Conservation (phyloP, 23 tunicate genomes). For the Diplosoma virens region DNA sequence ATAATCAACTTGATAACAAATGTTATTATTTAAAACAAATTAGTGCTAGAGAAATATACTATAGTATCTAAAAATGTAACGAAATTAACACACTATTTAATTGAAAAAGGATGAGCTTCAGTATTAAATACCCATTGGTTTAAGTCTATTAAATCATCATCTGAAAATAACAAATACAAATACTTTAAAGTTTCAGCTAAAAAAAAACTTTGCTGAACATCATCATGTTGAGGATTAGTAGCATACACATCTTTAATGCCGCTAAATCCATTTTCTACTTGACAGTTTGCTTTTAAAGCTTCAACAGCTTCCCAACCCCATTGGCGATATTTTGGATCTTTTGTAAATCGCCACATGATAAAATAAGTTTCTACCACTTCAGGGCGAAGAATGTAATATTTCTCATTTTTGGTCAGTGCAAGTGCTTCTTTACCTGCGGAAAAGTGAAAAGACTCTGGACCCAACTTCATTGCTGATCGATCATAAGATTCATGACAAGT, state of each 20-base stretch:
- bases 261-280: constrained; percentile 70
- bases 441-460: constrained; percentile 90
- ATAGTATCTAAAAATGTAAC: no score
- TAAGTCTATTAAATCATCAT: constrained; percentile 77
- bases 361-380: constrained; percentile 92
- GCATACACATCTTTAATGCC: constrained; percentile 90
- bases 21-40: no score
- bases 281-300: constrained; percentile 66
- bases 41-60: no score
- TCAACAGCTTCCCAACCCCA: constrained; percentile 98
- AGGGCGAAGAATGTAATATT: constrained; percentile 89
- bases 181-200: constrained; percentile 95
- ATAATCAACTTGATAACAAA: no score
- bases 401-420: constrained; percentile 57
- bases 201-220: constrained; percentile 92
- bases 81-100: no score
- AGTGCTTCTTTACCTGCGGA: constrained; percentile 56
- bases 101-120: constrained; percentile 94
- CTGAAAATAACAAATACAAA: constrained; percentile 85
- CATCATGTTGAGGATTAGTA: constrained; percentile 55
- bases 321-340: constrained; percentile 82
- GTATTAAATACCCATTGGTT: constrained; percentile 94
- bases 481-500: constrained; percentile 97
- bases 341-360: constrained; percentile 91
- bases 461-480: constrained; percentile 61